A percentile compares a stretch with the other conserved stretches of the same genome.
These are phyloP conservation scores for Hymenopus coronatus DNA, from an alignment of 2,888 invertebrate species.

Conservation along the genomic window DNA sequence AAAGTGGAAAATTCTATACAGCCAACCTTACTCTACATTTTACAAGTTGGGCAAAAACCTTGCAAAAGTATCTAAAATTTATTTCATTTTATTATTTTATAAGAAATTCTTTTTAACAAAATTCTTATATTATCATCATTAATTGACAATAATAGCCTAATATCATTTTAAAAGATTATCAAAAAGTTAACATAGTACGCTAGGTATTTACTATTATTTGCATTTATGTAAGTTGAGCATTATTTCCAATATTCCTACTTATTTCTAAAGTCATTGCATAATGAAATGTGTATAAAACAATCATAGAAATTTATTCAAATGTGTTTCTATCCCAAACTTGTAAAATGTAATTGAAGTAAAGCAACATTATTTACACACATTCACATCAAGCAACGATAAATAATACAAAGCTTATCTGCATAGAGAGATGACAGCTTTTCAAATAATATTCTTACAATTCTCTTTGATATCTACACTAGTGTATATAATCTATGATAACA, in stretches of 20 bases:
- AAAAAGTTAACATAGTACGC: constrained; percentile 14
- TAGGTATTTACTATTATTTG: constrained; percentile 16
- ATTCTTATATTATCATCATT: constrained; percentile 8
- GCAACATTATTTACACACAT: constrained; percentile 17
- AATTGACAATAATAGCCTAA: constrained; percentile 18
- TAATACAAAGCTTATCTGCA: constrained; percentile 4
- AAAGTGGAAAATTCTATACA: constrained; percentile 17
- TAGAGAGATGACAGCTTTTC: constrained; percentile 5
- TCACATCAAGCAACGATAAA: constrained; percentile 22
- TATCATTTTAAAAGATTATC: constrained; percentile 20
- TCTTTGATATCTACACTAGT: background rate
- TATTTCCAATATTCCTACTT: background rate
- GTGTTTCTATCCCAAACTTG: constrained; percentile 19
- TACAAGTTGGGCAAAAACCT: constrained; percentile 25
- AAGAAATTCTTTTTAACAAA: constrained; percentile 19
- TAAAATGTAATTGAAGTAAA: constrained; percentile 27
- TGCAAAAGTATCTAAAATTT: constrained; percentile 21
- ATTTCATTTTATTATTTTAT: constrained; percentile 22
- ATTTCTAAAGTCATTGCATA: constrained; percentile 4
- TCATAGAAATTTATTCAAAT: background rate
- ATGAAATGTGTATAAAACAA: constrained; percentile 21
- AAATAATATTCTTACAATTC: constrained; percentile 12
- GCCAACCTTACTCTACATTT: constrained; percentile 27
- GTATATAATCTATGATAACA: constrained; percentile 12
- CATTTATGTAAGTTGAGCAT: constrained; percentile 14